Conservation (phyloP, 2,797 vertebrate genomes). For the Paratrypauchen microcephalus region DNA sequence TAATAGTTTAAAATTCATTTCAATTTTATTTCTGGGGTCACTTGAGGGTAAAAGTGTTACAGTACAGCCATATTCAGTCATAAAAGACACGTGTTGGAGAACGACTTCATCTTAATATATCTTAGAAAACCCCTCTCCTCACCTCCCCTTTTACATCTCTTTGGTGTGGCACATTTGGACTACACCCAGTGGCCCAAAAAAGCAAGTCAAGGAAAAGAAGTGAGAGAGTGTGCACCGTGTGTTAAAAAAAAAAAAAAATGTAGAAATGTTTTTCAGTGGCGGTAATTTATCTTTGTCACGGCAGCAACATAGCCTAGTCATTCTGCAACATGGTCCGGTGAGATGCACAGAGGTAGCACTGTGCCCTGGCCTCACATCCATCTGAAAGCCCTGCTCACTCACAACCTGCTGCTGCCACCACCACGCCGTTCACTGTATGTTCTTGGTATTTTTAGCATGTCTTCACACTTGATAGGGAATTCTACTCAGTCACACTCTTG, state of each 20-base stretch:
- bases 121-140: constrained; percentile 34
- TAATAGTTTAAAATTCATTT: neutral
- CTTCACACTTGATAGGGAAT: constrained; percentile 57
- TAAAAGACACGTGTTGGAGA: constrained; percentile 52
- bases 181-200: constrained; percentile 49
- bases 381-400: constrained; percentile 65
- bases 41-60: constrained; percentile 30
- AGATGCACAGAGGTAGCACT: constrained; percentile 78
- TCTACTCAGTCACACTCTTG: constrained; percentile 54
- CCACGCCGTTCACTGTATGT: constrained; percentile 17
- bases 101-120: constrained; percentile 49
- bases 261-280: constrained; percentile 74
- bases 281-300: constrained; percentile 83
- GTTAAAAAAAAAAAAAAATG: constrained; percentile 30
- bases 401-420: constrained; percentile 38
- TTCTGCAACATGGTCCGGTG: constrained; percentile 73
- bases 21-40: constrained; percentile 19
- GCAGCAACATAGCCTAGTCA: constrained; percentile 77
- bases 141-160: constrained; percentile 33
- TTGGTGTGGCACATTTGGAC: constrained; percentile 70
- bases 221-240: constrained; percentile 19
- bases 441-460: constrained; percentile 70
- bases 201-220: constrained; percentile 39
- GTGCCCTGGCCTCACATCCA: constrained; percentile 76
- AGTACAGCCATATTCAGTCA: constrained; percentile 38